Evolutionary conservation across 2,888 invertebrate species (phyloP).

Genomic region (Heliconius hortense): DNA sequence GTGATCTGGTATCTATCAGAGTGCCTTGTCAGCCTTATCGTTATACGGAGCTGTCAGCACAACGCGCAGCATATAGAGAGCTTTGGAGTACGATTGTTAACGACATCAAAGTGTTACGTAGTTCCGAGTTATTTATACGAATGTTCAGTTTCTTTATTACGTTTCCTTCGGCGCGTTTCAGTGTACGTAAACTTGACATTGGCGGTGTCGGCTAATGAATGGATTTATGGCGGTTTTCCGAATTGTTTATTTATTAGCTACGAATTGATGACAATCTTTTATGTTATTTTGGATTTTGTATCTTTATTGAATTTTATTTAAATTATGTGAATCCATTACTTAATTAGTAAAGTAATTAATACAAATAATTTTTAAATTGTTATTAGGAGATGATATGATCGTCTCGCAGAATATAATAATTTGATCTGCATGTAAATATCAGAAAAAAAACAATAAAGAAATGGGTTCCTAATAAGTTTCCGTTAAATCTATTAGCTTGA

Average conservation of each 20-base stretch:
- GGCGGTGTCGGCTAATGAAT: constrained; percentile 33
- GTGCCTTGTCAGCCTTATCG: constrained; percentile 7
- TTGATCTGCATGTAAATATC: too few relatives aligned
- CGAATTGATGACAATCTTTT: background rate
- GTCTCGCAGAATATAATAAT: too few relatives aligned
- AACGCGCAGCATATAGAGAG: background rate
- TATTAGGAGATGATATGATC: too few relatives aligned
- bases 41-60: constrained; percentile 7
- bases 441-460: too few relatives aligned
- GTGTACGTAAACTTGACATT: constrained; percentile 39
- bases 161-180: constrained; percentile 31
- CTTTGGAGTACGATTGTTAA: constrained; percentile 23
- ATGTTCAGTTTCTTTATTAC: constrained; percentile 17
- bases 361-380: too few relatives aligned
- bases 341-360: too few relatives aligned
- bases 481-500: background rate
- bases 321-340: background rate
- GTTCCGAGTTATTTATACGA: constrained; percentile 23
- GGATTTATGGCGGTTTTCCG: constrained; percentile 28
- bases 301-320: background rate
- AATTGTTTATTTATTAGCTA: background rate
- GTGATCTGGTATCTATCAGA: background rate
- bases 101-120: constrained; percentile 25
- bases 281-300: background rate
- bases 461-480: background rate